A percentile compares a stretch with the other conserved stretches of the same genome.
Conservation (phyloP, 1,140 invertebrate species). For the Aphis gossypii region DNA sequence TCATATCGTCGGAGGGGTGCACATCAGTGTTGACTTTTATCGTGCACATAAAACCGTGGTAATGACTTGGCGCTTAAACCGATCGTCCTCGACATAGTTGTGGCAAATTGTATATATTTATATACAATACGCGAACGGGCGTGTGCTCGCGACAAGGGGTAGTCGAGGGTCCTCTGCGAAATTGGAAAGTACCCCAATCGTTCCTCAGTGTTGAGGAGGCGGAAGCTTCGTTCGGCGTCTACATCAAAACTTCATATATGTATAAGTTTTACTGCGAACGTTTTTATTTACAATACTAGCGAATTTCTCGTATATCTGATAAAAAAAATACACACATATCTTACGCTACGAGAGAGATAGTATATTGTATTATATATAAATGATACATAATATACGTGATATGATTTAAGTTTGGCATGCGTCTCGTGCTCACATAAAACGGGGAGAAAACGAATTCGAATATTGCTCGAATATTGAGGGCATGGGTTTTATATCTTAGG, state of each 20-base stretch:
- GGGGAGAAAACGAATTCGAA: neutral
- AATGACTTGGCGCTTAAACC: constrained; percentile 43
- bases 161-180: neutral
- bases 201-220: neutral
- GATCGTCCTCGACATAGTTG: constrained; percentile 17
- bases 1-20: neutral
- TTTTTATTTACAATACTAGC: neutral
- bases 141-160: neutral
- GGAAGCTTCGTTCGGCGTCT: neutral
- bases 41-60: constrained; percentile 36
- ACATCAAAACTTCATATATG: neutral
- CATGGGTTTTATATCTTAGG: neutral
- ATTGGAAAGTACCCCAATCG: constrained; percentile 37
- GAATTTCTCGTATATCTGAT: constrained; percentile 14
- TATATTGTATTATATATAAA: neutral
- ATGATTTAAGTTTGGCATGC: neutral
- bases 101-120: constrained; percentile 22
- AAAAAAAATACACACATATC: constrained; percentile 8
- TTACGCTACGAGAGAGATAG: neutral
- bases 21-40: constrained; percentile 50
- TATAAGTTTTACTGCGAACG: constrained; percentile 1
- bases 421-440: neutral
- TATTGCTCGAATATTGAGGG: neutral
- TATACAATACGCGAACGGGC: neutral
- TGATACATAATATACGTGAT: neutral